Evolutionary conservation across 2,113 vertebrate species (phyloP), one percentile per base, ranked within the genome.

Genomic region (Esox niger): DNA sequence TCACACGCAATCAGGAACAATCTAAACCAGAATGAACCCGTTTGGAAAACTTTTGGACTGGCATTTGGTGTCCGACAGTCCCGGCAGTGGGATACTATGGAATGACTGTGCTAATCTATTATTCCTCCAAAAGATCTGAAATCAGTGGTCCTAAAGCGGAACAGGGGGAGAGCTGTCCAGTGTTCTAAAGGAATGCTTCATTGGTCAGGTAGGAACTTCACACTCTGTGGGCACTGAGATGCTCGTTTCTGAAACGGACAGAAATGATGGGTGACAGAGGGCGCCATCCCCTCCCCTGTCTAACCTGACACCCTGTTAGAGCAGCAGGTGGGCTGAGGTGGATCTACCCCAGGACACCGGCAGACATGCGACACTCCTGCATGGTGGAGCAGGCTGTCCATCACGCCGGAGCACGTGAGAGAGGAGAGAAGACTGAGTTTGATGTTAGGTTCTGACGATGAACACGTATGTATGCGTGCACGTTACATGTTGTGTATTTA

Each of bases 31-130:
- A 8, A 52, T 52, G 47, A 2, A 2, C 47, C n/a, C 35, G 35
- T 38, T 11, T 38, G 5, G 21, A 9, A 52, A 21, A 17, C 7
- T 21, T 52, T n/a, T n/a, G 8, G 47, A 52, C 47, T 52, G 20
- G n/a, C n/a, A 52, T 52, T 52, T 52, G n/a, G 13, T 43, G 38
- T 43, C 38, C 30, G 81, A 87, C 78, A 81, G 80, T 87, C 70
- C 73, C 74, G 89, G 88, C 89, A 91, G 87, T 89, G 79, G 79
- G 77, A 81, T 85, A 88, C 83, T 85, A 79, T 86, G 84, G 83
- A 81, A 86, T 87, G 87, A 86, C 88, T 92, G 91, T 91, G 88
- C 89, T 89, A 71, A 82, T 85, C 79, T 82, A 78, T 33, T 76
- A 30, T 73, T 73, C 4, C 54, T 77, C 73, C 43, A 62, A 64